Evolutionary conservation across 1,140 invertebrate species (phyloP), one percentile per base, ranked within the genome.

Genomic region (Glossosoma conforme): DNA sequence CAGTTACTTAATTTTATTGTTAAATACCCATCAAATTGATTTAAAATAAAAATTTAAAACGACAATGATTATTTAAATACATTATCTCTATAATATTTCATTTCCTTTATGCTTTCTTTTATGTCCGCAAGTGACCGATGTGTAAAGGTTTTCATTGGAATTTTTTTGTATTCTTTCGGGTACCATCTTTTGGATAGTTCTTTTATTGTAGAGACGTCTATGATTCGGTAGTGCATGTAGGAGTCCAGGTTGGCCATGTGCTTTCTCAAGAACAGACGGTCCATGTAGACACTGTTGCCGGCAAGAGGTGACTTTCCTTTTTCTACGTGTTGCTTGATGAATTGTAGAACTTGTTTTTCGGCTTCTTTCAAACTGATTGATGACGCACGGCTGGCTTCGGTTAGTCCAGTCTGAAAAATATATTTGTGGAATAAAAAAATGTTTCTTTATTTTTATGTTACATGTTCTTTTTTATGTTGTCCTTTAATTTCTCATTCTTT

Each of bases 171-270:
- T 15, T 83, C 64, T 24, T 75, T 65, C 2, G 77, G 76, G 67
- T 84, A 83, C 91, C 92, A 95, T 17, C 89, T 67, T 40, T 79
- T 78, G 20, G 71, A 79, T 56, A 97, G 62, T 73, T 97, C 93
- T 69, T 96, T 97, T 1, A 97, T 70, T 2, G 86, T 81, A 22
- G 87, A 91, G 3, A 97, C 93, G 80, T 98, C 95, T 42, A 98
- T 84, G 17, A 93, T 86, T 62, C 94, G 80, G 70, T 98, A 97
- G 70, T 97, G 92, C 45, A 97, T 73, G 69, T 93, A 89, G 9
- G 84, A 62, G 62, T 87, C 64, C 11, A 93, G 64, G 25, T 57
- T 68, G 1, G 89, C 87, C 83, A 93, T 87, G 59, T 85, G 81
- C 69, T 86, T 87, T 1, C 62, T 54, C 22, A 95, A 54, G 69